Conservation (phyloP, 2,113 vertebrate genomes). For the Scalopus aquaticus region DNA sequence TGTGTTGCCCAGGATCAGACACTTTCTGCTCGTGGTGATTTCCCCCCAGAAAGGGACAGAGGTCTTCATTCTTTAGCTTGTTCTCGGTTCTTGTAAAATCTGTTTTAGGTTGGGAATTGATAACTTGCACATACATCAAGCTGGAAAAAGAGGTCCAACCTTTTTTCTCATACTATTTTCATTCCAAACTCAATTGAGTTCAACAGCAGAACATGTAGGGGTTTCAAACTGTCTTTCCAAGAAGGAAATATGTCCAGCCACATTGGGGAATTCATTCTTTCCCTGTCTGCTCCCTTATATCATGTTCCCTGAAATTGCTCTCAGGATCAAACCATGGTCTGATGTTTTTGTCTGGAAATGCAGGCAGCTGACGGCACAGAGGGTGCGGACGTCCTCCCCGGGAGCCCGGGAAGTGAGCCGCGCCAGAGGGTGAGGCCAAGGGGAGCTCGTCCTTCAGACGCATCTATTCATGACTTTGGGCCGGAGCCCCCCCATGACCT, state of each 20-base stretch:
- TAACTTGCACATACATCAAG: too few species aligned
- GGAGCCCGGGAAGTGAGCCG: too few species aligned
- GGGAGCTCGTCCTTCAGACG: too few species aligned
- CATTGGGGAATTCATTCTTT: neutral
- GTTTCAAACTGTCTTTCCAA: neutral
- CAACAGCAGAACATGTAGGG: neutral
- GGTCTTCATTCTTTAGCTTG: too few species aligned
- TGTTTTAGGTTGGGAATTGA: too few species aligned
- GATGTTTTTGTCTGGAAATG: neutral
- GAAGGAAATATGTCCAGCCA: neutral
- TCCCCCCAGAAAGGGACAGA: too few species aligned
- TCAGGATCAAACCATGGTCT: neutral
- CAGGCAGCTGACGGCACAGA: neutral
- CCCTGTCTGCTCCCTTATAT: neutral
- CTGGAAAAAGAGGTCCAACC: neutral
- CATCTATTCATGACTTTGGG: too few species aligned
- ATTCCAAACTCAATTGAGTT: neutral
- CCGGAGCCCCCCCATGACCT: neutral
- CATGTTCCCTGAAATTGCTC: neutral
- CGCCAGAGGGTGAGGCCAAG: too few species aligned
- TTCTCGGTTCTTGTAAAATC: too few species aligned
- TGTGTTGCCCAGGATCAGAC: too few species aligned
- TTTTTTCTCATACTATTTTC: neutral
- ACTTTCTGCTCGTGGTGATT: too few species aligned
- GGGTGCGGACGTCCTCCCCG: too few species aligned